Base-by-base conservation (phyloP, 2,113 vertebrate species). In the Felis chaus region DNA sequence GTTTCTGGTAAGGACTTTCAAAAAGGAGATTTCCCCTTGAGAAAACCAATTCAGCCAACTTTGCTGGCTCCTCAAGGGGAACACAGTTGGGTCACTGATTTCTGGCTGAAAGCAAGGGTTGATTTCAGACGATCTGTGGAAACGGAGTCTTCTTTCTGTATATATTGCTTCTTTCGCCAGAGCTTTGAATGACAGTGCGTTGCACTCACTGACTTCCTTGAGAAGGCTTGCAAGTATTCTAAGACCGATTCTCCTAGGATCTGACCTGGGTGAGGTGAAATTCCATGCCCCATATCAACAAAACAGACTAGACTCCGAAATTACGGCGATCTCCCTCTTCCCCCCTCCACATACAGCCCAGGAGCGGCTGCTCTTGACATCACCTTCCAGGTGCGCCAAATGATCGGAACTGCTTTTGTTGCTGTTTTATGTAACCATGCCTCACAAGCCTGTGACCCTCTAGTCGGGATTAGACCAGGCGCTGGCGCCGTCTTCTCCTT, bases 331-430 rank as follows among this genome's bases (percentile, higher is more conserved):
- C 83, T 19, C 39, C 1, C 39, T 4, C 3, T 63, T 31, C 11
- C 23, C 8, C 7, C 0, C 15, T 33, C 19, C n/a, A 29, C 50
- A 11, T 16, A 5, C 1, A 31, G 1, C 19, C 74, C 41, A 4
- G 16, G 19, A 4, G 39, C 81, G 1, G 48, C 81, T 2, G 33
- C 55, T 36, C 71, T 13, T 3, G 1, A 3, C 63, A 6, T n/a
- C 25, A 23, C 87, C 53, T 29, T 9, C 2, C 3, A 18, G 7
- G 14, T 19, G 27, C 1, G 48, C 27, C 4, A 1, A 13, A 14
- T 0, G 9, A 7, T 18, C 18, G 0, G 31, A 87, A n/a, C 25
- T 2, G 18, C 13, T 23, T 66, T 82, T 1, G 61, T 36, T 1
- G 71, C 39, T 4, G 29, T 39, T 95, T 68, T 65, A 3, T 3